Evolutionary conservation across 1,140 invertebrate species (phyloP).

Genomic region (Maconellicoccus hirsutus): DNA sequence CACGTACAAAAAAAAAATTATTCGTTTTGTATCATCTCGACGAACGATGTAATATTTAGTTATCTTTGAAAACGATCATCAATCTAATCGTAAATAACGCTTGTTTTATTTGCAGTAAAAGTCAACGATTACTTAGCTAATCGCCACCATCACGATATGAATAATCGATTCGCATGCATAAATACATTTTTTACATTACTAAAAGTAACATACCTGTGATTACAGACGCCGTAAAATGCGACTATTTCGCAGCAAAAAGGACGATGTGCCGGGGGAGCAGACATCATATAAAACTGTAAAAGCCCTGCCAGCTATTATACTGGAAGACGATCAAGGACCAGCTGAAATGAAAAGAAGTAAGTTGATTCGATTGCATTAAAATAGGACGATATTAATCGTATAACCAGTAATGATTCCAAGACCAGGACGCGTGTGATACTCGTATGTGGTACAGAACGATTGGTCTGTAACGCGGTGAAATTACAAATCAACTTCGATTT

Average conservation of each 20-base stretch:
- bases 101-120: neutral
- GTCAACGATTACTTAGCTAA: neutral
- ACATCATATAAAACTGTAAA: conserved; percentile 6
- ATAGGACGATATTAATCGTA: neutral
- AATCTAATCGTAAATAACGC: neutral
- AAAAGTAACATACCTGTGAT: no score
- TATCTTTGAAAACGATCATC: neutral
- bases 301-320: conserved; percentile 1
- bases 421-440: neutral
- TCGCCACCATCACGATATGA: no score
- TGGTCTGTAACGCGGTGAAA: neutral
- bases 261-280: neutral
- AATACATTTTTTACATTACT: no score
- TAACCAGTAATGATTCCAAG: neutral
- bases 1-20: neutral
- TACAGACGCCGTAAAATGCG: neutral
- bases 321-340: conserved; percentile 13
- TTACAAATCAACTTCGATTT: neutral
- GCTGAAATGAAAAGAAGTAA: conserved; percentile 20
- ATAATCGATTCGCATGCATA: no score
- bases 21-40: no score
- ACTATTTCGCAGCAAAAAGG: conserved; percentile 1
- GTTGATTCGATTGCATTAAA: no score
- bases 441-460: neutral
- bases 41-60: neutral